Base-by-base conservation (phyloP, 92 coral and sea anemone genomes). In the Porites cylindrica region DNA sequence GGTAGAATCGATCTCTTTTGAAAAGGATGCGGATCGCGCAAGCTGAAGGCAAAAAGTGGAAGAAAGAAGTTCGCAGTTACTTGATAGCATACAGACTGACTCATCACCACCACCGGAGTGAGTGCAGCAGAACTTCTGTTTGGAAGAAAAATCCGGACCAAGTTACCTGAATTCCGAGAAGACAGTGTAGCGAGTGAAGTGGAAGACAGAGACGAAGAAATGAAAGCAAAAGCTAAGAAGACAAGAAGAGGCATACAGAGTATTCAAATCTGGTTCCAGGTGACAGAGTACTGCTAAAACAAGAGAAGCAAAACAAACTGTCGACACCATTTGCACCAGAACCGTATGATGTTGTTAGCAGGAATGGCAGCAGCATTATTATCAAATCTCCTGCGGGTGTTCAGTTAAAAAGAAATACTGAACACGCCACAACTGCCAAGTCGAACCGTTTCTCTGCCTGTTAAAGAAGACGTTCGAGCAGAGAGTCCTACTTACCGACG, bases 301-400 rank as follows among this genome's bases (percentile, higher is more conserved):
- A 80, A 66, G 70, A 81, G 51, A 10, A n/a, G 47, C 52, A 47
- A 56, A 80, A 52, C 69, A 81, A 88, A 68, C 7, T 88, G 43
- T 32, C 5, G 43, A 3, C 43, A 32, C 43, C 43, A 32, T 4
- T 32, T 32, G 43, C 43, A 4, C 43, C 43, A 32, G 43, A 32
- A 2, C 43, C 43, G 4, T 32, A 32, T 32, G 43, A 32, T 2
- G 5, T 32, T 32, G 43, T 32, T 32, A 32, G 43, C 5, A 32
- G 43, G 43, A 2, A 32, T 32, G 43, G 43, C 14, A 26, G 26
- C 64, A 69, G 86, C 17, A 66, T 81, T 62, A 29, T 51, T 19
- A 50, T 80, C 6, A 54, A 80, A 62, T 74, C 62, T 2, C 78
- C 82, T 47, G 76, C 29, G 2, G 76, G 78, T 16, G 86, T 82